phyloP scores from a whole-genome alignment of 1,140 invertebrate species.

The Diachasma alloeum region DNA sequence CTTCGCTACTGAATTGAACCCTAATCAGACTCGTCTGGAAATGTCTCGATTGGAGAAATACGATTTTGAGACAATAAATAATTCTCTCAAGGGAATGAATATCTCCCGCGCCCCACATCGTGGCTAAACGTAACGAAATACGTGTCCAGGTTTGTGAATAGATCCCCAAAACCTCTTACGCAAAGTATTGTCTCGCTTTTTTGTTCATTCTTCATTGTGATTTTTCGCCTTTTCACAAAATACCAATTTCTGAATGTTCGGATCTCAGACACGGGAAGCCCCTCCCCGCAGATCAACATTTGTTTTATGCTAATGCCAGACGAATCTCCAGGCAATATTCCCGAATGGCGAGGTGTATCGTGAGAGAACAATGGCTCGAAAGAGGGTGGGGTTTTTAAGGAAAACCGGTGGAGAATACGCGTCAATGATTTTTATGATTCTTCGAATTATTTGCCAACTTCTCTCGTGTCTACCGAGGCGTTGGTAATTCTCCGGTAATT shows the following conservation, averaged over 20 bases:
- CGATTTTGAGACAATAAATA: no score
- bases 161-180: neutral
- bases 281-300: neutral
- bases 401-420: neutral
- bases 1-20: conserved; percentile 29
- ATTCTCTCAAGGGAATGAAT: neutral
- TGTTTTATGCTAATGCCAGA: conserved; percentile 15
- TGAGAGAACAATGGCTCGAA: neutral
- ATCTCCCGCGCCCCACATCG: no score
- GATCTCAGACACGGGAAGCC: neutral
- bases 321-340: neutral
- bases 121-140: neutral
- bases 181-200: neutral
- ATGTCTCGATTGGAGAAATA: no score
- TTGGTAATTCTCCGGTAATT: neutral
- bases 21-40: no score
- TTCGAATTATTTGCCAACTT: neutral
- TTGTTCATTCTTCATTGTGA: neutral
- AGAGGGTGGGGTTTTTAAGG: neutral
- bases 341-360: neutral
- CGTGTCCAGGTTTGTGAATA: neutral
- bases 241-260: conserved; percentile 12
- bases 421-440: neutral
- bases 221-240: neutral
- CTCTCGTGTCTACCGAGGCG: neutral